Percentiles rank a stretch among this genome's conserved stretches.
Evolutionary conservation across 2,113 vertebrate species (phyloP).

Genomic region (Hiodon tergisus): DNA sequence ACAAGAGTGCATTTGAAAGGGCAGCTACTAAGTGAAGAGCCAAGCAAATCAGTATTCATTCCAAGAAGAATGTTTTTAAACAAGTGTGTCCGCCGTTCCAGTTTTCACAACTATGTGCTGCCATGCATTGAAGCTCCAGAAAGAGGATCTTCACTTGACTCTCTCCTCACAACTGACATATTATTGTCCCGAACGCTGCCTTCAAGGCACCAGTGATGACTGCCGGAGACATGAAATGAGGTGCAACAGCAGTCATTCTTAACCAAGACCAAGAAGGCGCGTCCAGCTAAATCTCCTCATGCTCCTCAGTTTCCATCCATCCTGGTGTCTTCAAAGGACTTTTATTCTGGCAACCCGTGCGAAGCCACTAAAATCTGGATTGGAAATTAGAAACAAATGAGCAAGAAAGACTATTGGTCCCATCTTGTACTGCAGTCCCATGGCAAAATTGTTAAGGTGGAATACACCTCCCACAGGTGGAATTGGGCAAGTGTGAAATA

Average conservation of each 20-base stretch:
- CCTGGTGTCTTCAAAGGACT: neutral
- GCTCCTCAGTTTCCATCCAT: neutral
- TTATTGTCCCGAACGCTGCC: neutral
- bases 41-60: constrained; percentile 14
- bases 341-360: neutral
- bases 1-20: neutral
- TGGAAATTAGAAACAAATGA: constrained; percentile 1
- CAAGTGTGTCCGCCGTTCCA: neutral
- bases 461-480: too few relatives aligned
- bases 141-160: constrained; percentile 12
- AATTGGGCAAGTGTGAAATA: too few relatives aligned
- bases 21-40: neutral
- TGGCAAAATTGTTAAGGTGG: neutral
- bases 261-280: neutral
- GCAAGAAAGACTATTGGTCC: neutral
- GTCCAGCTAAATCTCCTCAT: neutral
- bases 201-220: neutral
- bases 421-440: neutral
- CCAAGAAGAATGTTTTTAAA: neutral
- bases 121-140: neutral
- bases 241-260: constrained; percentile 10
- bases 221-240: neutral
- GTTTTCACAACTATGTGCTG: constrained; percentile 2
- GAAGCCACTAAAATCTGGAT: constrained; percentile 6
- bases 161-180: constrained; percentile 8